phyloP scores from a whole-genome alignment of 2,888 invertebrate genomes.

The Drosophila mimetica region DNA sequence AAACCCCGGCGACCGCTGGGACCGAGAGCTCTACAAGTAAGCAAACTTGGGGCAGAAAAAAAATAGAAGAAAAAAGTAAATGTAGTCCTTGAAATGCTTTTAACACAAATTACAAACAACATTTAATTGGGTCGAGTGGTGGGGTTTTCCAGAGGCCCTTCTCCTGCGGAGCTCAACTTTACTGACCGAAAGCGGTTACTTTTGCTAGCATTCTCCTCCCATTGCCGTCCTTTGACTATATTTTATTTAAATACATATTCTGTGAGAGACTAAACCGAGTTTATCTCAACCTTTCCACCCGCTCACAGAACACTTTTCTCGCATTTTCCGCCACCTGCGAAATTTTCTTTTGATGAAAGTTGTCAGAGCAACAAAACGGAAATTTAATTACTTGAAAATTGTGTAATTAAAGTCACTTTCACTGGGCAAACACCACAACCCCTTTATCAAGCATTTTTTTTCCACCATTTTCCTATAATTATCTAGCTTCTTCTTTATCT shows the following conservation, averaged over 20 bases:
- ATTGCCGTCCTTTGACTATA: background rate
- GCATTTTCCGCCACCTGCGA: background rate
- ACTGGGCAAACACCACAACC: conserved; percentile 11
- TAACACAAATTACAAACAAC: conserved; percentile 55
- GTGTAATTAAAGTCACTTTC: conserved; percentile 47
- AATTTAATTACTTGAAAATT: conserved; percentile 47
- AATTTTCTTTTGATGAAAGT: conserved; percentile 43
- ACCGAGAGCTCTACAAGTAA: conserved; percentile 20
- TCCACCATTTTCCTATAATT: conserved; percentile 17
- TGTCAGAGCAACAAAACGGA: conserved; percentile 44
- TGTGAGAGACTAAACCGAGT: conserved; percentile 13
- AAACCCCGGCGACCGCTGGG: conserved; percentile 25
- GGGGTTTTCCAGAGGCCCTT: conserved; percentile 1
- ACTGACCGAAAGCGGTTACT: conserved; percentile 27
- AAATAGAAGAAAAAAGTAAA: conserved; percentile 11
- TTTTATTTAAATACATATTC: conserved; percentile 8
- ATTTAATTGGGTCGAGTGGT: conserved; percentile 52
- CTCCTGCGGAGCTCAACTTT: conserved; percentile 15
- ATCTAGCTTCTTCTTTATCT: conserved; percentile 5
- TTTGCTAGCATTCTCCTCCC: conserved; percentile 3
- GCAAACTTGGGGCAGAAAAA: conserved; percentile 18
- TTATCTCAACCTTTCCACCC: conserved; percentile 1
- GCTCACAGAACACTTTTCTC: background rate
- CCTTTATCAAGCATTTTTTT: background rate
- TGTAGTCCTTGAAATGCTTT: conserved; percentile 63